Percentiles rank a stretch among this genome's conserved stretches.
Evolutionary conservation across 92 coral and sea anemone species (phyloP).

Genomic region (Parazoanthus swiftii): DNA sequence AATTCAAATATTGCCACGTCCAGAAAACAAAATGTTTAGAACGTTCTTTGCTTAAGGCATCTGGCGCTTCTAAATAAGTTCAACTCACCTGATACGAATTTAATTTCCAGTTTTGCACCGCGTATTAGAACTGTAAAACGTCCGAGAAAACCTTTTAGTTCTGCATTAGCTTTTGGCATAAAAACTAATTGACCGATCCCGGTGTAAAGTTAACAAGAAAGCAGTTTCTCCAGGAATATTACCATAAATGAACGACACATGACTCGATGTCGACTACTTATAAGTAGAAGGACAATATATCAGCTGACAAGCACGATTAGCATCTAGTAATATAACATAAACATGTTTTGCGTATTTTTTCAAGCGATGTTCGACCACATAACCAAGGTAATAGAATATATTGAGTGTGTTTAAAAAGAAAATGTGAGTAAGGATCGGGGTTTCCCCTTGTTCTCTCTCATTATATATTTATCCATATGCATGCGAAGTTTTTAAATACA

Average conservation of each 20-base stretch:
- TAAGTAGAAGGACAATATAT: not conserved
- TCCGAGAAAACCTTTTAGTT: not conserved
- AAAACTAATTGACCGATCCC: not conserved
- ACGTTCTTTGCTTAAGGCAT: not conserved
- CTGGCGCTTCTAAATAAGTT: not conserved
- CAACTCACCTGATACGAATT: not conserved
- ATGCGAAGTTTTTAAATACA: not conserved
- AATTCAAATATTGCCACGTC: not conserved
- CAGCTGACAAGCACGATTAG: not conserved
- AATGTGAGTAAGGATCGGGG: not conserved
- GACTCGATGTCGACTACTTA: not conserved
- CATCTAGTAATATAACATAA: not conserved
- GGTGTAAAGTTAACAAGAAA: not conserved
- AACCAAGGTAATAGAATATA: not conserved
- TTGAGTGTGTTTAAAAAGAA: not conserved
- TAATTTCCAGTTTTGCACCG: not conserved
- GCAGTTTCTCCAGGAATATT: not conserved
- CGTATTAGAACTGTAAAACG: not conserved
- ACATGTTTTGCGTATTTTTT: not conserved
- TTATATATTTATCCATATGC: too few species aligned
- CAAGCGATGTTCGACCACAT: not conserved
- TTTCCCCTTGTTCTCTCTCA: not conserved
- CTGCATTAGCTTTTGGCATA: not conserved
- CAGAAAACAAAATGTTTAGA: not conserved
- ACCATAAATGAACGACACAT: not conserved